Base-by-base conservation (phyloP, 2,113 vertebrate genomes). In the Girardinichthys multiradiatus region DNA sequence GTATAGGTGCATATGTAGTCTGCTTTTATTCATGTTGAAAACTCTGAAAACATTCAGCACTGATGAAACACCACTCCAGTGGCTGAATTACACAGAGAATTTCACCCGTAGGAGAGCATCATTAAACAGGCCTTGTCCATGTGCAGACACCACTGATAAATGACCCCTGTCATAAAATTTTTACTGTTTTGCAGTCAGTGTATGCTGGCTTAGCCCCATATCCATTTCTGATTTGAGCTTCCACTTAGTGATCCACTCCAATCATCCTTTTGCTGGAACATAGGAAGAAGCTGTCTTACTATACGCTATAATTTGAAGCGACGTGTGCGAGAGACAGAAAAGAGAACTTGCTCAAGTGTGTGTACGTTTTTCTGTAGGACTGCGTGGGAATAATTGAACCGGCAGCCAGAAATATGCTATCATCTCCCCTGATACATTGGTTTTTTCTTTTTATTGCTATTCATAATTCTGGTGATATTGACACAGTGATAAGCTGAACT, bases 381-480 rank as follows among this genome's bases (percentile, higher is more conserved):
- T 74, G 42, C 48, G 30, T 70, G 74, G 60, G 33, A 77, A 70
- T 73, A 60, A 70, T 61, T 67, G 51, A 64, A 65, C 30, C 11
- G 10, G 14, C 29, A 69, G 31, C 21, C n/a, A 30, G 64, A 84
- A 84, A 84, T 79, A 85, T 64, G 77, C 82, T 57, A 73, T 66
- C 28, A 27, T 67, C 64, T 39, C 62, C 42, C n/a, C 33, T 26
- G 26, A n/a, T 57, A 61, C 48, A 80, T 66, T 9, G 70, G 51
- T 17, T 51, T 70, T 42, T 82, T 76, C 73, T 76, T 83, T 79
- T 76, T 74, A 84, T 86, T 86, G 74, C 75, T 68, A 77, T 86
- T 86, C 82, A 85, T 83, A 83, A 86, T 83, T 76, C 80, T 73
- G 68, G 70, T 76, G 63, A 82, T 90, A 91, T 84, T 91, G 90